Base-by-base conservation (phyloP, 2,113 vertebrate species). In the Nettapus auritus region DNA sequence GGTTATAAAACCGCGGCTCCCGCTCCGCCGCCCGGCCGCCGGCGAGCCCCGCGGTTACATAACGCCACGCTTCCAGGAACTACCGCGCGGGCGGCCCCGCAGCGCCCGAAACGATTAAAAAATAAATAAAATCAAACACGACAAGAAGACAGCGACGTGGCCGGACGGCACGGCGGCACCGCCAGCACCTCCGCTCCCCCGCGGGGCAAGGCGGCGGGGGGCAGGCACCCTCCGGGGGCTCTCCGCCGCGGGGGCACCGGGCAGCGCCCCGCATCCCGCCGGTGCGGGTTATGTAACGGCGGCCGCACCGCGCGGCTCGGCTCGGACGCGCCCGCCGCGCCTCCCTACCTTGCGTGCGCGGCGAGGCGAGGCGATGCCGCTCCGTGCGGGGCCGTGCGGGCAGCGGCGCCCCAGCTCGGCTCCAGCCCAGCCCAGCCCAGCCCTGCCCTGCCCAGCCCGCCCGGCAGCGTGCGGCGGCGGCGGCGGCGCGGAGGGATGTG, bases 31-130 rank as follows among this genome's bases (percentile, higher is more conserved):
- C 90, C 90, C 82, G 82, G 55, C 96, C 95, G 97, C 97, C 98
- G 97, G 98, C 96, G 93, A 88, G 97, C 98, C 97, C 97, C 89
- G 95, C 91, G 95, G 98, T 97, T 97, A 98, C 98, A 98, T 98
- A 98, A 98, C 98, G 97, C 97, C 98, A 98, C 96, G 97, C 98
- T 98, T 98, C 98, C 98, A 98, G 98, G 98, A 98, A 98, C 97
- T 97, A 93, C 95, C 94, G 89, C 93, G 96, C 53, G 93, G 94
- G 96, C 91, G 68, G 96, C 91, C 92, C 91, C 71, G 64, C 76
- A 90, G 82, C 40, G 93, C 93, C 96, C 89, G 88, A 84, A 96
- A 95, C 50, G 21, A 48, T 9, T 10, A 48, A 21, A 48, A 11
- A 11, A 46, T 20, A 48, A 21, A 21, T 21, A 21, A 21, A 11